phyloP scores from a whole-genome alignment of 2,113 vertebrate genomes.

The Chloebia gouldiae region DNA sequence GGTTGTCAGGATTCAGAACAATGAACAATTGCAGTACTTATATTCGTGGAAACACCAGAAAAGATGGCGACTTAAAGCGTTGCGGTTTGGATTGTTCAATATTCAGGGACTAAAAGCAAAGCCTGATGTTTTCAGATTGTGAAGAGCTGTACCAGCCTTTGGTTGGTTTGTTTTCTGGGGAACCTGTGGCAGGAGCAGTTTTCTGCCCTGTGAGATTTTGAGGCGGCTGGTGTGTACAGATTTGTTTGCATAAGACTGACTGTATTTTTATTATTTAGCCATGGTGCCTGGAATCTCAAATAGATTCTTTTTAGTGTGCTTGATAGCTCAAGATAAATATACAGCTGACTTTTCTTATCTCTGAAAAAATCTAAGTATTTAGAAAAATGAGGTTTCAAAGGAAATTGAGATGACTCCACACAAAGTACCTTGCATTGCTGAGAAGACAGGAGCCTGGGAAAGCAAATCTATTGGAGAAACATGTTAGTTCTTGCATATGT shows the following conservation, averaged over 20 bases:
- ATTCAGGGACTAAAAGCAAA: neutral
- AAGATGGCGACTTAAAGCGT: neutral
- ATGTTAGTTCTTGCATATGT: neutral
- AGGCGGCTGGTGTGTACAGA: neutral
- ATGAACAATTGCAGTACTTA: neutral
- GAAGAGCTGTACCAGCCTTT: neutral
- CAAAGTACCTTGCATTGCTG: neutral
- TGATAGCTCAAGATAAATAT: slow-evolving; percentile 38
- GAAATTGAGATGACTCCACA: neutral
- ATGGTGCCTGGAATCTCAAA: slow-evolving; percentile 1
- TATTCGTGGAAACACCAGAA: neutral
- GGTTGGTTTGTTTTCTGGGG: neutral
- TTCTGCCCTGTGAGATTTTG: neutral
- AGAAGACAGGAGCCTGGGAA: slow-evolving; percentile 23
- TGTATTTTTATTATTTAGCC: slow-evolving; percentile 40
- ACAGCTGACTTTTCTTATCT: slow-evolving; percentile 9
- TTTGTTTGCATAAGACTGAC: slow-evolving; percentile 25
- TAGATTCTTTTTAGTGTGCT: neutral
- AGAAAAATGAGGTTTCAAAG: neutral
- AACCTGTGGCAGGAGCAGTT: neutral
- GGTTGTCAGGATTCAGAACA: neutral
- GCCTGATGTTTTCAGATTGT: neutral
- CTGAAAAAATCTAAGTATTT: neutral
- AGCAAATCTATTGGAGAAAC: slow-evolving; percentile 6
- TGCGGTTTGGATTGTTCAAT: neutral